Evolutionary conservation across 2,797 vertebrate genomes (phyloP).

Genomic region (Arnoldichthys spilopterus): DNA sequence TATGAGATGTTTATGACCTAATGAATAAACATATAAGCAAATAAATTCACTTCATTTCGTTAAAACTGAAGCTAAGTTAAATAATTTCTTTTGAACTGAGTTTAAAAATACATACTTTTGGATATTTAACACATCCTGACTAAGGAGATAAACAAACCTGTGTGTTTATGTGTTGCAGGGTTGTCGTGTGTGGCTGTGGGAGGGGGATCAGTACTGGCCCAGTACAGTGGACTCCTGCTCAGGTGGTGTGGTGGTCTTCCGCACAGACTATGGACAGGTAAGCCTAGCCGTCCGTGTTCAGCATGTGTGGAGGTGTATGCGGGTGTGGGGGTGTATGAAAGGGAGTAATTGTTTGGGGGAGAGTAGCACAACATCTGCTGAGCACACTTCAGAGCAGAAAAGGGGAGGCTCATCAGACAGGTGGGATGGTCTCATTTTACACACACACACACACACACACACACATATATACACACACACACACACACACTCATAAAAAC

Average conservation of each 20-base stretch:
- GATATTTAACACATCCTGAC: neutral
- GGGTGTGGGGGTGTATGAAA: slow-evolving; percentile 12
- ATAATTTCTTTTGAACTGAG: no score
- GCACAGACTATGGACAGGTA: slow-evolving; percentile 94
- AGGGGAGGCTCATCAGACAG: slow-evolving; percentile 39
- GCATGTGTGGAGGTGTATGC: slow-evolving; percentile 18
- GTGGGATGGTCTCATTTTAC: slow-evolving; percentile 50
- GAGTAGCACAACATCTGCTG: slow-evolving; percentile 54
- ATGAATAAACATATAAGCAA: no score
- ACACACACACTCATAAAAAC: no score
- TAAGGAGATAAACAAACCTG: no score
- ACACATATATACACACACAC: slow-evolving; percentile 7
- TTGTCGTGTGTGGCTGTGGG: slow-evolving; percentile 91
- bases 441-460: slow-evolving; percentile 4
- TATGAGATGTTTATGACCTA: no score
- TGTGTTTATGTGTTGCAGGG: slow-evolving; percentile 76
- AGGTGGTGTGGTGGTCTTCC: slow-evolving; percentile 88
- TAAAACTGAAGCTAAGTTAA: no score
- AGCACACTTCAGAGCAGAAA: slow-evolving; percentile 43
- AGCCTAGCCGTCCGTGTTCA: slow-evolving; percentile 47
- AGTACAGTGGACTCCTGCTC: slow-evolving; percentile 92
- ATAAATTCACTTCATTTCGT: no score
- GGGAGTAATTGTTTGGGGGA: slow-evolving; percentile 32
- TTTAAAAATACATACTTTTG: neutral
- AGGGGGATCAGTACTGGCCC: slow-evolving; percentile 91